Percentiles rank a stretch among this genome's conserved stretches.
phyloP scores from a whole-genome alignment of 2,888 invertebrate species.

The Heliconius aoede region DNA sequence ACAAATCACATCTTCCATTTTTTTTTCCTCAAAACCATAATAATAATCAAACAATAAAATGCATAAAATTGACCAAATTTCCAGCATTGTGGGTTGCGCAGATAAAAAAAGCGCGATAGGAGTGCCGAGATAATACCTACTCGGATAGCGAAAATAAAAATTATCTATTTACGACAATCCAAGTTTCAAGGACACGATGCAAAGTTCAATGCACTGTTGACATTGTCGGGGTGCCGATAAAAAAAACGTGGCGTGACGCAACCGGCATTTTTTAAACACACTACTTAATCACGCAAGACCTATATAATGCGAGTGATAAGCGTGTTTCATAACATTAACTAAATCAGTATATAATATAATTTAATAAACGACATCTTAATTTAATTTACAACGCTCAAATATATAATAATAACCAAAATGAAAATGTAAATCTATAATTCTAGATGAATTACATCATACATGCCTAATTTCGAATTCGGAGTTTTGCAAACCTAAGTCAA shows the following conservation, averaged over 20 bases:
- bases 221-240: constrained; percentile 66
- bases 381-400: neutral
- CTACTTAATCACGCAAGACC: constrained; percentile 41
- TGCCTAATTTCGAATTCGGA: neutral
- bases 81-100: constrained; percentile 19
- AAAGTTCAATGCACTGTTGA: constrained; percentile 74
- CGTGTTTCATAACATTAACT: constrained; percentile 28
- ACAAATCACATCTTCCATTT: neutral
- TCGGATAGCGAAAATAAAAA: constrained; percentile 50
- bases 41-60: neutral
- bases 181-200: constrained; percentile 70
- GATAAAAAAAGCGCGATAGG: constrained; percentile 35
- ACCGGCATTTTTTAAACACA: constrained; percentile 46
- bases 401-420: neutral
- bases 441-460: constrained; percentile 6
- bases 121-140: constrained; percentile 40
- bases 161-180: constrained; percentile 69
- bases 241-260: constrained; percentile 52
- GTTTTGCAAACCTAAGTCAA: neutral
- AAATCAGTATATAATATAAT: neutral
- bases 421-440: neutral
- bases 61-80: constrained; percentile 1
- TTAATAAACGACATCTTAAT: neutral
- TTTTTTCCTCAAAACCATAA: neutral
- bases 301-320: constrained; percentile 34